phyloP scores from a whole-genome alignment of 2,888 invertebrate genomes.

The Drosophila prostipennis region DNA sequence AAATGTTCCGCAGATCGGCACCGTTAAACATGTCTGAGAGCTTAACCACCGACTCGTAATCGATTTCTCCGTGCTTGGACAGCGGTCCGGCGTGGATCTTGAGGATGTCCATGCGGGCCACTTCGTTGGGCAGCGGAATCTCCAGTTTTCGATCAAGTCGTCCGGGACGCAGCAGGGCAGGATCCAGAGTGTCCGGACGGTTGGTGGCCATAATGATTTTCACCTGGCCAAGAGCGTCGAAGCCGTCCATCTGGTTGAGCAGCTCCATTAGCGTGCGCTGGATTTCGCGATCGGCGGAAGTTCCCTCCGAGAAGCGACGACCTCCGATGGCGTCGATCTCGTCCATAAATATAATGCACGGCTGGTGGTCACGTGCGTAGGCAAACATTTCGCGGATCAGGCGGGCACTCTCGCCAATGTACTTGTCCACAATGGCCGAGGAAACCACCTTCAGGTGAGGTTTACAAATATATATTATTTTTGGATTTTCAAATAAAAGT shows the following conservation, averaged over 20 bases:
- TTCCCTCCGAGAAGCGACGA: conserved; percentile 98
- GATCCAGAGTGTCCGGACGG: conserved; percentile 98
- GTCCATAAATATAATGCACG: conserved; percentile 99
- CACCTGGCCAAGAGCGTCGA: conserved; percentile 97
- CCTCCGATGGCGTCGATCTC: conserved; percentile 99
- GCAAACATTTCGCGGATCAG: conserved; percentile 99
- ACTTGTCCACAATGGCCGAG: conserved; percentile 99
- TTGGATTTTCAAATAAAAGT: too few species aligned
- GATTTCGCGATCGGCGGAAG: conserved; percentile 99
- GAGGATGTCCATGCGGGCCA: conserved; percentile 95
- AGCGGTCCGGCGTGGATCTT: conserved; percentile 98
- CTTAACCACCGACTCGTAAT: conserved; percentile 99
- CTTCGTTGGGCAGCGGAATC: conserved; percentile 98
- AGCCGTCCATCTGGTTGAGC: conserved; percentile 99
- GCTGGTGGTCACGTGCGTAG: conserved; percentile 99
- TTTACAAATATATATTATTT: neutral
- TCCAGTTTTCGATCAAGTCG: conserved; percentile 98
- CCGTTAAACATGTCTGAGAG: conserved; percentile 99
- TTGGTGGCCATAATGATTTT: conserved; percentile 99
- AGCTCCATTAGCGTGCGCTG: conserved; percentile 99
- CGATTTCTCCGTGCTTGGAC: conserved; percentile 98
- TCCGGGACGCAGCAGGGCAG: conserved; percentile 97
- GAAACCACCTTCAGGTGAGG: conserved; percentile 89
- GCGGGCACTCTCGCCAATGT: conserved; percentile 99
- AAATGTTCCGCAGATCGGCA: conserved; percentile 98